Evolutionary conservation across 2,888 invertebrate species (phyloP).

Genomic region (Apocheima hispidaria): DNA sequence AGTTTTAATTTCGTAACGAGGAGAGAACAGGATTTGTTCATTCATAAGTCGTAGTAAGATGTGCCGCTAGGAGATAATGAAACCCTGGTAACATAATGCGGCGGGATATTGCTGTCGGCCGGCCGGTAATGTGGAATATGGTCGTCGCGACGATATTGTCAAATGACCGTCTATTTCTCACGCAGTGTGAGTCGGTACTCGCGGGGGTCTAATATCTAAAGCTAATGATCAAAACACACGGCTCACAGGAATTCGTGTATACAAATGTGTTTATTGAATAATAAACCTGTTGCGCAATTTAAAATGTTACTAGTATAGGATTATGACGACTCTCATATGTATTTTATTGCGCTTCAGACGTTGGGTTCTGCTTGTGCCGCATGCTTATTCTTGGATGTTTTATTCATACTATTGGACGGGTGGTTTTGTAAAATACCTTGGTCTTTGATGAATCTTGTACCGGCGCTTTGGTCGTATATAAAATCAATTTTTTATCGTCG

Average conservation of each 20-base stretch:
- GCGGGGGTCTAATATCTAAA: slow-evolving; percentile 73
- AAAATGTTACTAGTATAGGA: slow-evolving; percentile 60
- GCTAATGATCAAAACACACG: slow-evolving; percentile 76
- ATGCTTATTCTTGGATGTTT: slow-evolving; percentile 57
- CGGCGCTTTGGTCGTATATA: slow-evolving; percentile 36
- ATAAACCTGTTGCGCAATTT: slow-evolving; percentile 70
- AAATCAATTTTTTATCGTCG: slow-evolving; percentile 32
- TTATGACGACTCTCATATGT: slow-evolving; percentile 60
- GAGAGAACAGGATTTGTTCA: slow-evolving; percentile 49
- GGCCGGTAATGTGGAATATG: slow-evolving; percentile 61
- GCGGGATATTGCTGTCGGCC: slow-evolving; percentile 56
- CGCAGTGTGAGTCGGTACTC: slow-evolving; percentile 73
- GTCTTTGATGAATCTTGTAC: slow-evolving; percentile 40
- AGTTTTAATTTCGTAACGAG: slow-evolving; percentile 41
- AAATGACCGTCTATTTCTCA: slow-evolving; percentile 77
- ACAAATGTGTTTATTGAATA: slow-evolving; percentile 75
- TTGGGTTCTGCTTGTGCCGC: slow-evolving; percentile 54
- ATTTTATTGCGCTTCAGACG: slow-evolving; percentile 59
- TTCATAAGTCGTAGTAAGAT: slow-evolving; percentile 54
- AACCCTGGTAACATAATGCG: slow-evolving; percentile 60
- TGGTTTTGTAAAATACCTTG: slow-evolving; percentile 52
- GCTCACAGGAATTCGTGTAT: slow-evolving; percentile 69
- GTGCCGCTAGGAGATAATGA: slow-evolving; percentile 62
- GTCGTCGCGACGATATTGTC: slow-evolving; percentile 71
- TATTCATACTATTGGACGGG: slow-evolving; percentile 60